Conservation (phyloP, 2,888 invertebrate species). For the Pristionchus maxplancki region DNA sequence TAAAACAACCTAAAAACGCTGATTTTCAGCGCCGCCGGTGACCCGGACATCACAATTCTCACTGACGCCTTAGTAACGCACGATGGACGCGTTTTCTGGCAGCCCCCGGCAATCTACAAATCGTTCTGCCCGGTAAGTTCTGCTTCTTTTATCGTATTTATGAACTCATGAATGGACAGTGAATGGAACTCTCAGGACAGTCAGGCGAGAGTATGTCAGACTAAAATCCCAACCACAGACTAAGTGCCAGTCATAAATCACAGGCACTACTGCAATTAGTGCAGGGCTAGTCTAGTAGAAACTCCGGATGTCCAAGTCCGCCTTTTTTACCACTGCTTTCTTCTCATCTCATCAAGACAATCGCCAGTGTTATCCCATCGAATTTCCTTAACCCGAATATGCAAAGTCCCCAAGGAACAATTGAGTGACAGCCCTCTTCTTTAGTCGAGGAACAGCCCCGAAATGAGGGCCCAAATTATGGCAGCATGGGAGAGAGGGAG, state of each 20-base stretch:
- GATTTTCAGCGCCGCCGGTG: conserved; percentile 76
- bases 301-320: background rate
- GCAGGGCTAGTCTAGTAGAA: background rate
- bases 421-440: conserved; percentile 11
- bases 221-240: no score
- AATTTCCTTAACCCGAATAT: background rate
- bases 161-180: no score
- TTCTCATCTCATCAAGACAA: background rate
- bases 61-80: conserved; percentile 74
- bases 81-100: conserved; percentile 77
- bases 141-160: no score
- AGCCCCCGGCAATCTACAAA: conserved; percentile 78
- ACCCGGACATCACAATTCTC: conserved; percentile 77
- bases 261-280: background rate
- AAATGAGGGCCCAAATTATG: background rate
- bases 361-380: background rate
- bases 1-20: background rate
- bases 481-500: background rate
- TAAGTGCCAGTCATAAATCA: background rate
- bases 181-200: background rate
- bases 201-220: background rate
- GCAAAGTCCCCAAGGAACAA: background rate
- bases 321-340: no score
- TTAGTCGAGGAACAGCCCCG: background rate
- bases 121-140: conserved; percentile 75